These are phyloP conservation scores for Brenthis hecate DNA, from an alignment of 2,888 invertebrate species.

Conservation along the genomic window DNA sequence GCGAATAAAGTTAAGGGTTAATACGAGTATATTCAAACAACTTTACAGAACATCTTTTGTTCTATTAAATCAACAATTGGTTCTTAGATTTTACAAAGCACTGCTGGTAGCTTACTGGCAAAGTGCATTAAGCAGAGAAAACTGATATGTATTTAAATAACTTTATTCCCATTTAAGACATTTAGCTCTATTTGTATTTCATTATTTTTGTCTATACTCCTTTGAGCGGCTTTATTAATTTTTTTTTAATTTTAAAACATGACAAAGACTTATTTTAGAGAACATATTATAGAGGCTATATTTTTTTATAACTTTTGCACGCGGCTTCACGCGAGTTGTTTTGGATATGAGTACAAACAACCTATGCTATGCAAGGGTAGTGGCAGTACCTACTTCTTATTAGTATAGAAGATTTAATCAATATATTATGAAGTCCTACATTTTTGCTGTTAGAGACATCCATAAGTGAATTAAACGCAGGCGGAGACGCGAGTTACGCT, in stretches of 20 bases:
- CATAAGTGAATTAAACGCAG: too few relatives aligned
- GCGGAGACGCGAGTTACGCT: too few relatives aligned
- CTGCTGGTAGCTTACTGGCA: background rate
- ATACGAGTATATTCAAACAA: background rate
- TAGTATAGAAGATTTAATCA: background rate
- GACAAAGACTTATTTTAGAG: too few relatives aligned
- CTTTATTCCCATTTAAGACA: background rate
- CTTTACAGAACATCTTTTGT: background rate
- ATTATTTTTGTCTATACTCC: too few relatives aligned
- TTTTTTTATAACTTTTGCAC: background rate
- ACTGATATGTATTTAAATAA: constrained; percentile 21
- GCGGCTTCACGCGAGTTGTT: constrained; percentile 1
- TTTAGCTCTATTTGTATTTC: too few relatives aligned
- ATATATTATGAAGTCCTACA: too few relatives aligned
- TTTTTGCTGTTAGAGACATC: too few relatives aligned
- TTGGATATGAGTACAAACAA: background rate
- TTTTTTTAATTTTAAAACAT: too few relatives aligned
- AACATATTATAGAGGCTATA: too few relatives aligned
- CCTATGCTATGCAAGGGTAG: background rate
- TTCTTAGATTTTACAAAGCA: constrained; percentile 30
- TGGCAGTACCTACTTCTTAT: background rate
- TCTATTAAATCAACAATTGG: constrained; percentile 16
- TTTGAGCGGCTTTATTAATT: too few relatives aligned
- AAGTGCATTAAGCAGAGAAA: background rate
- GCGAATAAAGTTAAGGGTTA: background rate